Evolutionary conservation across 2,888 invertebrate genomes (phyloP).

Genomic region (Coelopa pilipes): DNA sequence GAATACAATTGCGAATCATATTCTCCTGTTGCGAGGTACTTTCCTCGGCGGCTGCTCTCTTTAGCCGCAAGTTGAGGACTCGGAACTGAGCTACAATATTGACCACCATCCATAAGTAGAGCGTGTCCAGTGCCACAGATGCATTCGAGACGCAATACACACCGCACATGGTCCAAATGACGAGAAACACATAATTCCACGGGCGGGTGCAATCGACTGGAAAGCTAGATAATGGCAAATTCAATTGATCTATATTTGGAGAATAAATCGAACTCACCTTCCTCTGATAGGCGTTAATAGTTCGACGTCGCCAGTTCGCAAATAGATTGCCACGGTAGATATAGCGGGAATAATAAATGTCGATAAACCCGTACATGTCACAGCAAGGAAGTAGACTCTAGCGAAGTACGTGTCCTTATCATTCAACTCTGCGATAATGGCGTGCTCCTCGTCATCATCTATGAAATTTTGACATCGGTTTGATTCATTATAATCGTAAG

Average conservation of each 20-base stretch:
- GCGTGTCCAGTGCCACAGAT: conserved; percentile 33
- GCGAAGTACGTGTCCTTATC: conserved; percentile 35
- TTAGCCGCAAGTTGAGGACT: conserved; percentile 40
- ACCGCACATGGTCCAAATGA: conserved; percentile 31
- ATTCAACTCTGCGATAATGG: conserved; percentile 37
- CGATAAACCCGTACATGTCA: conserved; percentile 21
- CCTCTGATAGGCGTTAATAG: neutral
- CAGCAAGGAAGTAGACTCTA: conserved; percentile 32
- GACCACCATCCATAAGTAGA: conserved; percentile 41
- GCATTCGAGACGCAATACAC: conserved; percentile 21
- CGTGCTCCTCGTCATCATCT: conserved; percentile 37
- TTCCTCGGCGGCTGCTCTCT: neutral
- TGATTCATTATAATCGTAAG: no score
- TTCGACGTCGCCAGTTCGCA: neutral
- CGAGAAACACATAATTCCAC: conserved; percentile 24
- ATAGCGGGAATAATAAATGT: conserved; percentile 30
- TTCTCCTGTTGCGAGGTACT: conserved; percentile 12
- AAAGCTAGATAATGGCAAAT: no score
- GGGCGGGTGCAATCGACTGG: neutral
- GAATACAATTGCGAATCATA: conserved; percentile 27
- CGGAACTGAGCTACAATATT: conserved; percentile 42
- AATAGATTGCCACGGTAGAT: conserved; percentile 23
- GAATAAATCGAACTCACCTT: neutral
- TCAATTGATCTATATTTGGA: neutral
- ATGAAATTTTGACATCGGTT: neutral